Conservation (phyloP, 2,888 invertebrate species). For the Andrena marginata region DNA sequence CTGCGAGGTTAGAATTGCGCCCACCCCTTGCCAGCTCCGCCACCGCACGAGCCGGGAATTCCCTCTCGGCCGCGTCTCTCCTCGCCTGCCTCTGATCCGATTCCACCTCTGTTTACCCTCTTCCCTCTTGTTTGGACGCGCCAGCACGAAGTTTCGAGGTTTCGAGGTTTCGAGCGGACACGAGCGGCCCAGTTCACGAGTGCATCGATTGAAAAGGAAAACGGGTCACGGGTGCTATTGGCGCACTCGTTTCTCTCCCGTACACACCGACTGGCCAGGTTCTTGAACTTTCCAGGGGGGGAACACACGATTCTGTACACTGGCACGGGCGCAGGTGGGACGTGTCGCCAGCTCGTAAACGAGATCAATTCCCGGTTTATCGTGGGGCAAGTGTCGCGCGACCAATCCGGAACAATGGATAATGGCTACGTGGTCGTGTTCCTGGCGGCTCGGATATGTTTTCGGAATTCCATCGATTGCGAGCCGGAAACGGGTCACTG, state of each 20-base stretch:
- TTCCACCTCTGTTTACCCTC: slow-evolving; percentile 14
- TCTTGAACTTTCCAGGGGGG: slow-evolving; percentile 57
- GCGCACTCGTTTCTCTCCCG: slow-evolving; percentile 58
- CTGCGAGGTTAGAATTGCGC: slow-evolving; percentile 61
- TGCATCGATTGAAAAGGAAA: slow-evolving; percentile 66
- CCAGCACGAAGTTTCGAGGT: slow-evolving; percentile 22
- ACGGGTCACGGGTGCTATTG: slow-evolving; percentile 64
- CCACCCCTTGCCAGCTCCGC: slow-evolving; percentile 33
- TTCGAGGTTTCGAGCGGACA: slow-evolving; percentile 44
- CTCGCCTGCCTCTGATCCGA: background rate
- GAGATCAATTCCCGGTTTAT: slow-evolving; percentile 12
- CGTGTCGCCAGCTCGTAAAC: slow-evolving; percentile 1
- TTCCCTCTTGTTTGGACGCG: slow-evolving; percentile 17
- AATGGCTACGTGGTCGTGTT: slow-evolving; percentile 63
- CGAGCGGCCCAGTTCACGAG: slow-evolving; percentile 62
- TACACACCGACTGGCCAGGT: slow-evolving; percentile 48
- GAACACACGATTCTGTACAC: slow-evolving; percentile 31
- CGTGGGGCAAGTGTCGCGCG: background rate
- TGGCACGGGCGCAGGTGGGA: slow-evolving; percentile 29
- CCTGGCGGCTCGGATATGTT: slow-evolving; percentile 29
- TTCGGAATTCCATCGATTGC: slow-evolving; percentile 61
- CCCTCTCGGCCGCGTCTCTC: background rate
- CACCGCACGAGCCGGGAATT: background rate
- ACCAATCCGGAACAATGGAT: slow-evolving; percentile 34
- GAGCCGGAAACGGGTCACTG: slow-evolving; percentile 63